Conservation (phyloP, 2,797 vertebrate species). For the Micrastur ruficollis region DNA sequence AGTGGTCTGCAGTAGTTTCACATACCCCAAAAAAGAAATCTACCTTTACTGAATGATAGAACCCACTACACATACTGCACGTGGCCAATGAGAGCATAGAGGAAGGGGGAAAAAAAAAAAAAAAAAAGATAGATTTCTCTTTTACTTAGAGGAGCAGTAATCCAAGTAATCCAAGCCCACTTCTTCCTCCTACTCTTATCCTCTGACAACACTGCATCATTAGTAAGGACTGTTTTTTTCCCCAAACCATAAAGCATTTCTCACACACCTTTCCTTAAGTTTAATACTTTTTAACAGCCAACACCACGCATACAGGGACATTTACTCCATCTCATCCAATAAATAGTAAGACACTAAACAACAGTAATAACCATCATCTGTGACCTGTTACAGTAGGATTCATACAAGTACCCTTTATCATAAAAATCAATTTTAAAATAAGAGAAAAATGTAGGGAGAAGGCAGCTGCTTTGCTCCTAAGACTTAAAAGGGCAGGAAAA, state of each 20-base stretch:
- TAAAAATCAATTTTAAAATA: background rate
- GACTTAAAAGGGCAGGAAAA: background rate
- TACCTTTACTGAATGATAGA: background rate
- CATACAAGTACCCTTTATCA: background rate
- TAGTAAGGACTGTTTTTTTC: background rate
- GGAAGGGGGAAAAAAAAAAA: too few species aligned
- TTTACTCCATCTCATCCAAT: background rate
- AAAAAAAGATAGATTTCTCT: background rate
- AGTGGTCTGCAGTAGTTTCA: background rate
- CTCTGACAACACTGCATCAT: background rate
- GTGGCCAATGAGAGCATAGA: fast-evolving
- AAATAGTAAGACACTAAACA: background rate
- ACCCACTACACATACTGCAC: fast-evolving
- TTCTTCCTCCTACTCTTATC: background rate
- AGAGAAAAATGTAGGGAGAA: background rate
- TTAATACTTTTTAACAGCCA: background rate
- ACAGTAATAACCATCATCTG: background rate
- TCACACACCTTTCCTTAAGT: background rate
- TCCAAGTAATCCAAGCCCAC: background rate
- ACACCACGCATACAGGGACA: background rate
- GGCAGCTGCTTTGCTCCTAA: background rate
- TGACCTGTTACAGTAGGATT: background rate
- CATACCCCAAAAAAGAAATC: background rate
- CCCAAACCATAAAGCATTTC: background rate
- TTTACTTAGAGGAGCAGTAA: background rate